Evolutionary conservation across 2,888 invertebrate species (phyloP), one percentile per base, ranked within the genome.

Genomic region (Drosophila glabriapex): DNA sequence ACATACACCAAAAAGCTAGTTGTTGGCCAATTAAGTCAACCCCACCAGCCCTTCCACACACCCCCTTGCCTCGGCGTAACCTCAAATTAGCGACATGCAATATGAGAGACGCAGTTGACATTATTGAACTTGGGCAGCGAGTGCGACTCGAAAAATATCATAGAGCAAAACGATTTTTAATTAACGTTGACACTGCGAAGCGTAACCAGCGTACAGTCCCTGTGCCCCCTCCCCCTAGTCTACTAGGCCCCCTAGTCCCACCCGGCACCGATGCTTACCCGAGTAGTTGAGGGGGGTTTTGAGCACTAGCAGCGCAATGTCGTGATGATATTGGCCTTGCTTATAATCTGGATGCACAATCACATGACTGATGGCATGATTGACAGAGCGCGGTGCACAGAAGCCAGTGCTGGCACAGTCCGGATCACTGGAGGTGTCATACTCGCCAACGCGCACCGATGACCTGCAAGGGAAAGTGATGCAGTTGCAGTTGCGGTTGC

Each of bases 291-390:
- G 95, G 49, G 95, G 95, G 1, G 95, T 95, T 92, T 95, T 95
- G 4, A 97, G 93, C 64, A 96, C 95, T 53, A 97, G 93, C 61
- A 97, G 93, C 1, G 97, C 97, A 78, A 97, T 95, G 90, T 97
- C 97, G 85, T 96, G 95, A 93, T 93, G 95, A 94, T 93, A 95
- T 94, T 94, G 95, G 94, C 94, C 95, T 93, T 94, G 95, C 76
- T 94, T 95, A 87, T 96, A 97, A 43, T 95, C 95, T 0, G 97
- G 97, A 93, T 97, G 97, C 0, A 97, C 96, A 68, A 97, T 94
- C 1, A 97, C 96, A 89, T 95, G 96, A 78, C 96, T 96, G 59
- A 97, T 95, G 77, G 95, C 95, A 82, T 97, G 95, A 75, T 96
- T 96, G 85, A 96, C 95, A 0, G 95, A 95, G 1, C 96, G 95